Conservation (phyloP, 53 echinoderm and acorn worm species). For the Henricia sp. region DNA sequence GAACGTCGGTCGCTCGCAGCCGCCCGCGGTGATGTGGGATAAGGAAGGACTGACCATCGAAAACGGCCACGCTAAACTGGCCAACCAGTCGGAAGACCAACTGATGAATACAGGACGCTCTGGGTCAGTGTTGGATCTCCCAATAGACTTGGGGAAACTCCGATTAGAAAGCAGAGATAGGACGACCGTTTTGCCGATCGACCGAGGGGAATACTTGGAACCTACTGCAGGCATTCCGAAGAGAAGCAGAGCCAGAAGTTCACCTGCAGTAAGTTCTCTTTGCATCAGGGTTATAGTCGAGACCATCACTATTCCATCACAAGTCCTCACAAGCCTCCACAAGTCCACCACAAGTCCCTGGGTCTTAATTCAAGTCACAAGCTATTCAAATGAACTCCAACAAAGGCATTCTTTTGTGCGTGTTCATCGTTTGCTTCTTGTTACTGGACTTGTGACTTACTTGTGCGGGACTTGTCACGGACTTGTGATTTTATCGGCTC, state of each 20-base stretch:
- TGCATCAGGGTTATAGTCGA: no score
- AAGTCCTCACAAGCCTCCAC: no score
- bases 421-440: no score
- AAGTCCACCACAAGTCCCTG: no score
- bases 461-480: no score
- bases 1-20: neutral
- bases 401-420: no score
- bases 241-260: neutral
- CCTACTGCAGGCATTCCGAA: neutral
- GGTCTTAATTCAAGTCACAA: no score
- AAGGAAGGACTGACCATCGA: constrained; percentile 3
- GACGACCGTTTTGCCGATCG: neutral
- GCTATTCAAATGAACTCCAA: no score
- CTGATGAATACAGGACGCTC: neutral
- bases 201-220: constrained; percentile 7
- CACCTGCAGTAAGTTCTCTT: constrained; percentile 35
- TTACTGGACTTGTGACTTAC: no score
- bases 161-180: neutral
- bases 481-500: no score
- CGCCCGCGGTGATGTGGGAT: neutral
- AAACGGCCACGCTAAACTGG: constrained; percentile 30
- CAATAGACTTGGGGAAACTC: neutral
- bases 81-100: constrained; percentile 17
- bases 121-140: neutral
- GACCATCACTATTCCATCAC: no score